phyloP scores from a whole-genome alignment of 2,113 vertebrate species.

The Craseonycteris thonglongyai region DNA sequence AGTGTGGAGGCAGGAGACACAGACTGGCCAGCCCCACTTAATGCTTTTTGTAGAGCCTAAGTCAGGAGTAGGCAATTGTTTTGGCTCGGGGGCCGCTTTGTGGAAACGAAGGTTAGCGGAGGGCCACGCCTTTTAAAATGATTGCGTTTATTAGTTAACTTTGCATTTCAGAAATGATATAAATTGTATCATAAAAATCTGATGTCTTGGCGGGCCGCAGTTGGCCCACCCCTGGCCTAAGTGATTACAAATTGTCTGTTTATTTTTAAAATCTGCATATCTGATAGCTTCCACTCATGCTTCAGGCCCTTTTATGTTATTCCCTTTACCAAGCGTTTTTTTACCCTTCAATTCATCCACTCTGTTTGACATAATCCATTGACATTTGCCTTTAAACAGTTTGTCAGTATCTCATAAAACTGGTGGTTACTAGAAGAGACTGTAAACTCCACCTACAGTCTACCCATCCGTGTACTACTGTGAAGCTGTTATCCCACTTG shows the following conservation, averaged over 20 bases:
- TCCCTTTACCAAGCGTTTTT: background rate
- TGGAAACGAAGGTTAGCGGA: too few species aligned
- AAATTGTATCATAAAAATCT: too few species aligned
- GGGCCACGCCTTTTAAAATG: too few species aligned
- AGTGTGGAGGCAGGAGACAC: accelerated
- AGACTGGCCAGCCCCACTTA: background rate
- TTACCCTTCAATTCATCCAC: background rate
- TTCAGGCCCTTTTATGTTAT: background rate
- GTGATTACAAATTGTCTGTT: background rate
- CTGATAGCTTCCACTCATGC: background rate
- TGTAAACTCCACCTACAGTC: accelerated
- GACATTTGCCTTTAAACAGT: background rate
- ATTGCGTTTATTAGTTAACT: too few species aligned
- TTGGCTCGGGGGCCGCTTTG: too few species aligned
- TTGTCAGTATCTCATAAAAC: too few species aligned
- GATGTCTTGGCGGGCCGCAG: too few species aligned
- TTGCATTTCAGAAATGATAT: too few species aligned
- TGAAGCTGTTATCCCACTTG: background rate
- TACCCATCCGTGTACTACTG: accelerated
- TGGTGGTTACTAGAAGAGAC: background rate
- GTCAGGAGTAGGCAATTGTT: too few species aligned
- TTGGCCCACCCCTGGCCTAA: accelerated
- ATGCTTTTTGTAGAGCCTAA: background rate
- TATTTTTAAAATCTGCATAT: background rate
- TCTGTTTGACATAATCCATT: background rate